Percentiles rank a stretch among this genome's conserved stretches.
Evolutionary conservation across 2,797 vertebrate genomes (phyloP).

Genomic region (Manis javanica): DNA sequence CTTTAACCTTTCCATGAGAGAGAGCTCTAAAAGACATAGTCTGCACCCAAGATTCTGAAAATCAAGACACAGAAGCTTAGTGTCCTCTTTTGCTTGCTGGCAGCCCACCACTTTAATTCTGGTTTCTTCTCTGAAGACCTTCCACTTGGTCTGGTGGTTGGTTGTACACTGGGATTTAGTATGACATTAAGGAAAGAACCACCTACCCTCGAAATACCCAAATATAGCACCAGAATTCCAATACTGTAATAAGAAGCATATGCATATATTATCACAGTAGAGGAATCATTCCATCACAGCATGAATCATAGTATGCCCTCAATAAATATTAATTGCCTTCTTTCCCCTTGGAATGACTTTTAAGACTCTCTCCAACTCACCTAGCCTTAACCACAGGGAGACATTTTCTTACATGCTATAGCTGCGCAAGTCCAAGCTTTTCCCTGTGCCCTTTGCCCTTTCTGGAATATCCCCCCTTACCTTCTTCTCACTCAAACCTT

Average conservation of each 20-base stretch:
- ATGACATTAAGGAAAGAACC: neutral
- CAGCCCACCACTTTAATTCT: neutral
- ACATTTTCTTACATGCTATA: neutral
- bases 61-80: neutral
- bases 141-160: neutral
- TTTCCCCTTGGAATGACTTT: neutral
- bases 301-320: neutral
- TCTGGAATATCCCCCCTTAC: neutral
- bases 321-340: neutral
- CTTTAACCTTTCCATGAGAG: neutral
- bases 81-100: neutral
- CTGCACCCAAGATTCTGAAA: neutral
- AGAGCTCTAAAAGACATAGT: neutral
- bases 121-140: neutral
- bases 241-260: neutral
- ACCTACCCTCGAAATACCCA: neutral
- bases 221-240: neutral
- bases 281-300: neutral
- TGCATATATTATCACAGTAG: neutral
- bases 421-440: neutral
- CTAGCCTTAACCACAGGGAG: neutral
- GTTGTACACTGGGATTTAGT: neutral
- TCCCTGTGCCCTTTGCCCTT: neutral
- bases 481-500: neutral
- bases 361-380: neutral